These are phyloP conservation scores for Drosophila takahashii DNA, from an alignment of 1,140 invertebrate genomes.

Conservation along the genomic window DNA sequence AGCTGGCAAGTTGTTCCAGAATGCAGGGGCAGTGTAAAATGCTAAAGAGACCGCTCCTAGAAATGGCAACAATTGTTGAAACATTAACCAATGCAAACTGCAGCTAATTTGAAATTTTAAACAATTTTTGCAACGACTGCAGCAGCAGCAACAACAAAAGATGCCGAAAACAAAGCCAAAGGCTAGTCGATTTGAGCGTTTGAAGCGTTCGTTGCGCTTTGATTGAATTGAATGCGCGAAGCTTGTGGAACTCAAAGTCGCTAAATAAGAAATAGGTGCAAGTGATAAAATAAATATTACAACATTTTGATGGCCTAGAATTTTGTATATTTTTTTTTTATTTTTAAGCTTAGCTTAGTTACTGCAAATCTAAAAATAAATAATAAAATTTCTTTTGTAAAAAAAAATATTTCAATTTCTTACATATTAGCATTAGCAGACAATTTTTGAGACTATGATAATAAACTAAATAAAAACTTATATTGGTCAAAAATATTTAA, in stretches of 20 bases:
- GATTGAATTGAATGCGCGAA: slow-evolving; percentile 78
- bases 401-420: too few relatives aligned
- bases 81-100: slow-evolving; percentile 69
- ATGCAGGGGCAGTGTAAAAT: slow-evolving; percentile 40
- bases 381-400: neutral
- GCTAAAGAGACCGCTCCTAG: slow-evolving; percentile 61
- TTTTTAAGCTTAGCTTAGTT: too few relatives aligned
- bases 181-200: slow-evolving; percentile 41
- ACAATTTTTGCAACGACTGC: slow-evolving; percentile 60
- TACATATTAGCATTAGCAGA: too few relatives aligned
- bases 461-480: too few relatives aligned
- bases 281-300: neutral
- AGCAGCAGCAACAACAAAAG: slow-evolving; percentile 61
- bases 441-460: too few relatives aligned
- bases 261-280: slow-evolving; percentile 26
- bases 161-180: slow-evolving; percentile 75
- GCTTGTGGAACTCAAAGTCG: slow-evolving; percentile 42
- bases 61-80: slow-evolving; percentile 49
- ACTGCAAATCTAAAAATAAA: neutral
- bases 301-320: neutral
- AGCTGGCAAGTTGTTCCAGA: slow-evolving; percentile 16
- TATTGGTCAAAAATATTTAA: too few relatives aligned
- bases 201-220: slow-evolving; percentile 78
- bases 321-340: too few relatives aligned
- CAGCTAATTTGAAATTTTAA: slow-evolving; percentile 82